Evolutionary conservation across 2,888 invertebrate species (phyloP).

Genomic region (Dryobotodes eremita): DNA sequence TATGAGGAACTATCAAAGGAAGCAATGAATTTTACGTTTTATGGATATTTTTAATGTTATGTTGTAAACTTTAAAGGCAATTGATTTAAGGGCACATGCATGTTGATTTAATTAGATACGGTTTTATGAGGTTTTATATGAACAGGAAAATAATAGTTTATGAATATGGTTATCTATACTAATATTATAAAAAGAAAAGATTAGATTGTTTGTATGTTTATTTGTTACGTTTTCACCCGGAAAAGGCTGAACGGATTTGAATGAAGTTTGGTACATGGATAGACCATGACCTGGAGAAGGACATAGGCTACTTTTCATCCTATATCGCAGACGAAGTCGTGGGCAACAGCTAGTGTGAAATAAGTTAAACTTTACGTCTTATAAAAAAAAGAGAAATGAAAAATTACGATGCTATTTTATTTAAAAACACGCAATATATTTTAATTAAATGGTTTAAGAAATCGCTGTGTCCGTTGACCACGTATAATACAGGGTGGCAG

Average conservation of each 20-base stretch:
- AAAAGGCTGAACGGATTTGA: no score
- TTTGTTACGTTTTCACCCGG: no score
- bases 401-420: no score
- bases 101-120: not conserved
- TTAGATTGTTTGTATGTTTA: no score
- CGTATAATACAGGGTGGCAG: not conserved
- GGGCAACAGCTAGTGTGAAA: no score
- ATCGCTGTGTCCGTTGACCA: not conserved
- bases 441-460: not conserved
- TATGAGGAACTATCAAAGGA: slow-evolving; percentile 25
- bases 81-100: not conserved
- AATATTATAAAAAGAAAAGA: no score
- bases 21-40: slow-evolving; percentile 2
- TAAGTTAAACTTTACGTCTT: no score
- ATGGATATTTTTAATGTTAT: slow-evolving; percentile 1
- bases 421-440: not conserved
- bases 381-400: not conserved
- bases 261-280: no score
- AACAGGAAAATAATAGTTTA: not conserved
- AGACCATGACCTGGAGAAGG: no score
- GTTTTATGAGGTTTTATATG: not conserved
- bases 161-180: no score
- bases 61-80: slow-evolving; percentile 9
- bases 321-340: no score
- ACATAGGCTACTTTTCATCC: no score